A percentile compares a stretch with the other conserved stretches of the same genome.
phyloP scores from a whole-genome alignment of 2,113 vertebrate species.

The Strix uralensis region DNA sequence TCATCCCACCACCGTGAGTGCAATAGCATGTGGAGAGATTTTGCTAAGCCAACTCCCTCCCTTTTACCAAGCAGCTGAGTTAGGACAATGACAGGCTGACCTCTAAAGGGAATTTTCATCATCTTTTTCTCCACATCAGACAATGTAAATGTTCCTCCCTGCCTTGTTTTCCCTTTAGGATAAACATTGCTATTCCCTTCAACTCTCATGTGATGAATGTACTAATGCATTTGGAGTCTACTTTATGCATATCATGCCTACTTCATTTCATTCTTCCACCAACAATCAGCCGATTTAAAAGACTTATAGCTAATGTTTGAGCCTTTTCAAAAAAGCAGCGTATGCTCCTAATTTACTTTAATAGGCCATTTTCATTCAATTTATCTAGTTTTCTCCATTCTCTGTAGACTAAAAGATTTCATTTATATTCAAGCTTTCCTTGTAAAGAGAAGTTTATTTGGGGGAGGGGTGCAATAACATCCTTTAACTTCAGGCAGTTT shows the following conservation, averaged over 20 bases:
- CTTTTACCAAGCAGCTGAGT: background rate
- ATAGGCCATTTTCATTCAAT: conserved; percentile 42
- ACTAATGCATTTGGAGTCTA: background rate
- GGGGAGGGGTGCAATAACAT: background rate
- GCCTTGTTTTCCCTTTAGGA: background rate
- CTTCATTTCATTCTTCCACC: background rate
- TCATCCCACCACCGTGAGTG: background rate
- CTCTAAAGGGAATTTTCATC: background rate
- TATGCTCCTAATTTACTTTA: conserved; percentile 58
- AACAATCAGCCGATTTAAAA: conserved; percentile 20
- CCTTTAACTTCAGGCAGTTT: conserved; percentile 20
- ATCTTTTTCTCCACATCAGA: background rate
- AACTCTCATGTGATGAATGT: background rate
- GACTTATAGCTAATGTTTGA: conserved; percentile 29
- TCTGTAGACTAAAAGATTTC: conserved; percentile 24
- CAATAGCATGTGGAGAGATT: background rate
- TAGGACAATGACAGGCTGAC: background rate
- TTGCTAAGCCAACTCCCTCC: background rate
- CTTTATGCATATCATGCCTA: background rate
- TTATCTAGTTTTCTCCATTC: conserved; percentile 21
- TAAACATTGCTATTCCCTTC: background rate
- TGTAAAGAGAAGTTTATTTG: background rate
- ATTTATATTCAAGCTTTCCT: conserved; percentile 36
- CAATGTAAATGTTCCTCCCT: background rate
- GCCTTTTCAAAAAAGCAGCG: background rate